Evolutionary conservation across 2,888 invertebrate genomes (phyloP).

Genomic region (Heliconius charithonia): DNA sequence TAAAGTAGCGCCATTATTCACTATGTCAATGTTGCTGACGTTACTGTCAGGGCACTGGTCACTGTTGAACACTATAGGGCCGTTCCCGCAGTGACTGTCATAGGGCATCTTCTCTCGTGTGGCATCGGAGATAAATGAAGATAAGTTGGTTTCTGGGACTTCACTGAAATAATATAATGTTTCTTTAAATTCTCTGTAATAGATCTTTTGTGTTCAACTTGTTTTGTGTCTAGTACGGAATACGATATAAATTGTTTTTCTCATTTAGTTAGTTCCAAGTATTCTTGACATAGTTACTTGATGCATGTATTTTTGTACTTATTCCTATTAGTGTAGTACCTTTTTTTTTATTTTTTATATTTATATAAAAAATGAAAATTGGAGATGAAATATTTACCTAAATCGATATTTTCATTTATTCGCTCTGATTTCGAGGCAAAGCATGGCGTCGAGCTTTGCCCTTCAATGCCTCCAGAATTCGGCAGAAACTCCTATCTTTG

Average conservation of each 20-base stretch:
- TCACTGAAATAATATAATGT: constrained; percentile 59
- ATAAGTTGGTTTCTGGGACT: constrained; percentile 53
- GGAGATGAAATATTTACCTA: too few relatives aligned
- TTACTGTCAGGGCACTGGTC: constrained; percentile 44
- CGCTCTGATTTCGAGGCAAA: too few relatives aligned
- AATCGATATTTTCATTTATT: too few relatives aligned
- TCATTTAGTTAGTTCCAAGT: neutral
- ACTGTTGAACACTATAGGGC: constrained; percentile 63
- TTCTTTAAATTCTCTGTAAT: too few relatives aligned
- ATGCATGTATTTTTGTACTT: neutral
- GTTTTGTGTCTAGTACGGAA: neutral
- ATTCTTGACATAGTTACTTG: neutral
- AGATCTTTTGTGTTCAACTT: neutral
- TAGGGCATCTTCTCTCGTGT: constrained; percentile 57
- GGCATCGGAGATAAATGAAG: constrained; percentile 58
- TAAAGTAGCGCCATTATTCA: constrained; percentile 52
- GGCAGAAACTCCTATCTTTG: too few relatives aligned
- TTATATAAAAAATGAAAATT: too few relatives aligned
- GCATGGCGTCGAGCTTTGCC: too few relatives aligned
- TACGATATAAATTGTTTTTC: neutral
- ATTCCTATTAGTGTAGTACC: neutral
- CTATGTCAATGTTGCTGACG: constrained; percentile 45
- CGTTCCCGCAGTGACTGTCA: constrained; percentile 72
- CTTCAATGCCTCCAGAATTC: too few relatives aligned
- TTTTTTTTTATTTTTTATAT: too few relatives aligned